A percentile compares a stretch with the other conserved stretches of the same genome.
phyloP scores from a whole-genome alignment of 2,113 vertebrate genomes.

The Geococcyx californianus region DNA sequence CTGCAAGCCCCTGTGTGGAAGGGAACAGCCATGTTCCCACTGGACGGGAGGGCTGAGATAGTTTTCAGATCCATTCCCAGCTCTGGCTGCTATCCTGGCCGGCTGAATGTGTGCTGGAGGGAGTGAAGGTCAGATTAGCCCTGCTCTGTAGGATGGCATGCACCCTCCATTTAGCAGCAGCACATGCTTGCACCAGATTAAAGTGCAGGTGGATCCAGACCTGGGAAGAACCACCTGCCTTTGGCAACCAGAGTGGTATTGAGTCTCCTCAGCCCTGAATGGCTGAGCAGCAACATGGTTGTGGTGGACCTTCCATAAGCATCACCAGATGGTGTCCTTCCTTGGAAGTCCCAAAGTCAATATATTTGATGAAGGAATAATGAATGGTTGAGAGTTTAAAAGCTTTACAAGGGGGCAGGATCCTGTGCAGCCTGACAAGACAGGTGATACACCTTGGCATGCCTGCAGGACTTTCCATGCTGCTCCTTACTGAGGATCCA shows the following conservation, averaged over 20 bases:
- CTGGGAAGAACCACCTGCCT: neutral
- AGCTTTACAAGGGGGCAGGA: neutral
- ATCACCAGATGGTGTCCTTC: neutral
- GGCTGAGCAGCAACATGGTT: neutral
- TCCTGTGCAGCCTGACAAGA: neutral
- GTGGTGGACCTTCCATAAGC: neutral
- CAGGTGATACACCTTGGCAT: neutral
- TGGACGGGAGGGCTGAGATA: neutral
- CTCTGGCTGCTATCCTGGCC: neutral
- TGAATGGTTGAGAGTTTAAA: neutral
- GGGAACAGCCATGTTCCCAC: too few relatives aligned
- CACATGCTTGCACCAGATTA: neutral
- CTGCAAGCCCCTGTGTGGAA: neutral
- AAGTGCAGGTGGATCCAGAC: neutral
- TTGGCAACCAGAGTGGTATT: neutral
- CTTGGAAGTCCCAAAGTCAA: neutral
- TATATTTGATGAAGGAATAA: neutral
- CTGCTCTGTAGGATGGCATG: neutral
- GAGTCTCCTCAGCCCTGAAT: neutral
- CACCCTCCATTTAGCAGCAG: neutral
- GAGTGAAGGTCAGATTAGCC: neutral
- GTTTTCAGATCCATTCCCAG: neutral
- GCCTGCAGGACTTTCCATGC: neutral
- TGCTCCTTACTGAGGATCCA: neutral
- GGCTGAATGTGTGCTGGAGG: neutral